Evolutionary conservation across 1,140 invertebrate species (phyloP).

Genomic region (Drosophila littoralis): DNA sequence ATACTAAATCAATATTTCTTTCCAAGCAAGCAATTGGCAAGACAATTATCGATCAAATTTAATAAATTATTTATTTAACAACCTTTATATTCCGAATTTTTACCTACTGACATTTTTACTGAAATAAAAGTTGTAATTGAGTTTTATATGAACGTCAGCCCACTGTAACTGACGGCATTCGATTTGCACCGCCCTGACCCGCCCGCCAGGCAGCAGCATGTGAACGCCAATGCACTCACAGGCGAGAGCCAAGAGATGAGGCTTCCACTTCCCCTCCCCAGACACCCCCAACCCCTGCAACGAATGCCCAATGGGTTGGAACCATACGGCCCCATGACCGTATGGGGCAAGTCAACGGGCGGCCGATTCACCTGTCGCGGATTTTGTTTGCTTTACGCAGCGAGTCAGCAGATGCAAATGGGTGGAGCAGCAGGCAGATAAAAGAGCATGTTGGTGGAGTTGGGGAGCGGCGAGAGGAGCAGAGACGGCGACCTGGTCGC

Average conservation of each 20-base stretch:
- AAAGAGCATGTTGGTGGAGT: not conserved
- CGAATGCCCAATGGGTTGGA: not conserved
- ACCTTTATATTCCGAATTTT: too few relatives aligned
- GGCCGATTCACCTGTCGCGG: conserved; percentile 78
- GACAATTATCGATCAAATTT: too few relatives aligned
- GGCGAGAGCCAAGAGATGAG: not conserved
- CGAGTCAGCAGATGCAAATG: conserved; percentile 49
- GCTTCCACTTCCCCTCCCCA: too few relatives aligned
- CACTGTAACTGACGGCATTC: conserved; percentile 40
- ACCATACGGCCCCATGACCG: conserved; percentile 36
- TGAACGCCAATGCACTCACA: conserved; percentile 57
- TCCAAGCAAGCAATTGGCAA: too few relatives aligned
- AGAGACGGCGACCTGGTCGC: conserved; percentile 46
- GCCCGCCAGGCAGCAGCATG: conserved; percentile 62
- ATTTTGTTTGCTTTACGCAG: conserved; percentile 75
- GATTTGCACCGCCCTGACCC: conserved; percentile 57
- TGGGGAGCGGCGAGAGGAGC: not conserved
- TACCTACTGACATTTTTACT: too few relatives aligned
- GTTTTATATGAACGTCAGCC: not conserved
- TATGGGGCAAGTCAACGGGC: conserved; percentile 78
- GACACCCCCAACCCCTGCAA: too few relatives aligned
- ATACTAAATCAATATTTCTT: too few relatives aligned
- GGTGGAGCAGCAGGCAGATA: conserved; percentile 37
- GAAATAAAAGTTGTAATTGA: not conserved
- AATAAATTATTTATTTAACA: too few relatives aligned